phyloP scores from a whole-genome alignment of 2,888 invertebrate genomes.

The Brachyopa scutellaris region DNA sequence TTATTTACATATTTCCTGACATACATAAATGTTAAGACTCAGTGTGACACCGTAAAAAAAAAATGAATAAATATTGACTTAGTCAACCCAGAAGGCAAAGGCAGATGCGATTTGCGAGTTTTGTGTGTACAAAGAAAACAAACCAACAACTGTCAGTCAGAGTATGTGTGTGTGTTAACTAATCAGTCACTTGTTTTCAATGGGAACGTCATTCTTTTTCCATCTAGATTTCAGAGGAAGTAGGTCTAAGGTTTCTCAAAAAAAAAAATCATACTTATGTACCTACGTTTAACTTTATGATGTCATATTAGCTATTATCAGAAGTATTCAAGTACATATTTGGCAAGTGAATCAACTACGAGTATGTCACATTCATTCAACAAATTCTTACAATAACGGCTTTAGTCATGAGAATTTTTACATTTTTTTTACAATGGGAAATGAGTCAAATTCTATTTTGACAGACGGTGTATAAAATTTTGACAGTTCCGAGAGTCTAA shows the following conservation, averaged over 20 bases:
- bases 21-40: too few relatives aligned
- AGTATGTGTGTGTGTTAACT: slow-evolving; percentile 8
- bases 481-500: too few relatives aligned
- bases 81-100: slow-evolving; percentile 15
- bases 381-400: not conserved
- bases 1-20: too few relatives aligned
- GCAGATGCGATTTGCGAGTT: slow-evolving; percentile 13
- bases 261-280: too few relatives aligned
- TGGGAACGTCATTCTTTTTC: not conserved
- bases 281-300: not conserved
- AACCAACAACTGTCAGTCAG: not conserved
- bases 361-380: not conserved
- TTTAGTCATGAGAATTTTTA: not conserved
- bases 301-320: not conserved
- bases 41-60: not conserved
- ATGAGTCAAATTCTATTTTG: too few relatives aligned
- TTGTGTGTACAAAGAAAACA: not conserved
- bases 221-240: not conserved
- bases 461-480: too few relatives aligned
- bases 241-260: not conserved
- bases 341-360: not conserved
- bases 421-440: too few relatives aligned
- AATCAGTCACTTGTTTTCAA: slow-evolving; percentile 8
- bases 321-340: too few relatives aligned
- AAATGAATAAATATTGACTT: slow-evolving; percentile 46